Evolutionary conservation across 2,888 invertebrate species (phyloP).

Genomic region (Gortyna flavago): DNA sequence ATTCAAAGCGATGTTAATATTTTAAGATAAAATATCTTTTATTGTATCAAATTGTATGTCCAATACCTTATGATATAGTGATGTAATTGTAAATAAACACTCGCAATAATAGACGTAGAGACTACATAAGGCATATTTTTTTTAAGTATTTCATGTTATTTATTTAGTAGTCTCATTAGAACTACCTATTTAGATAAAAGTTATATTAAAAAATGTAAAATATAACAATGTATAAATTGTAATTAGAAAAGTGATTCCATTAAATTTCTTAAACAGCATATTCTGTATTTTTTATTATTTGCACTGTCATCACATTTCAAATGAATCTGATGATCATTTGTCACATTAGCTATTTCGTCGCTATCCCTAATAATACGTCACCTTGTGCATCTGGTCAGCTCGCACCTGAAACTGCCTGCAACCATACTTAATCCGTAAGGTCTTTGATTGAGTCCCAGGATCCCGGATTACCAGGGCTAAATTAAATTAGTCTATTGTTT

Average conservation of each 20-base stretch:
- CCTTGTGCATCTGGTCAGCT: no score
- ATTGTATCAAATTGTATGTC: constrained; percentile 77
- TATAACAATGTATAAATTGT: constrained; percentile 88
- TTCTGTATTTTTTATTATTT: constrained; percentile 12
- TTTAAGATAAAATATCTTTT: constrained; percentile 79
- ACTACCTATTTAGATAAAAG: constrained; percentile 78
- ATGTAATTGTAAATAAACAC: constrained; percentile 83
- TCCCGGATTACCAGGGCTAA: not conserved
- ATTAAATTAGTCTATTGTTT: not conserved
- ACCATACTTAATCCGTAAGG: not conserved
- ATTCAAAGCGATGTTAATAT: constrained; percentile 82
- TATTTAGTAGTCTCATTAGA: constrained; percentile 85
- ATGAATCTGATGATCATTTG: no score
- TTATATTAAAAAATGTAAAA: constrained; percentile 84
- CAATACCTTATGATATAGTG: constrained; percentile 75
- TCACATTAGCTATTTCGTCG: no score
- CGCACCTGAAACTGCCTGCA: not conserved
- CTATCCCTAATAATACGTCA: no score
- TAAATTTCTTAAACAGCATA: constrained; percentile 87
- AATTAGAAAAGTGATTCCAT: constrained; percentile 89
- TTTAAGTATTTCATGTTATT: constrained; percentile 84
- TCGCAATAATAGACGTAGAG: constrained; percentile 87
- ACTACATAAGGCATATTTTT: constrained; percentile 79
- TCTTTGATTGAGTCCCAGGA: not conserved
- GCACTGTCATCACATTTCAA: not conserved